A percentile compares a stretch with the other conserved stretches of the same genome.
Conservation (phyloP, 1,140 invertebrate genomes). For the Heliconius himera region DNA sequence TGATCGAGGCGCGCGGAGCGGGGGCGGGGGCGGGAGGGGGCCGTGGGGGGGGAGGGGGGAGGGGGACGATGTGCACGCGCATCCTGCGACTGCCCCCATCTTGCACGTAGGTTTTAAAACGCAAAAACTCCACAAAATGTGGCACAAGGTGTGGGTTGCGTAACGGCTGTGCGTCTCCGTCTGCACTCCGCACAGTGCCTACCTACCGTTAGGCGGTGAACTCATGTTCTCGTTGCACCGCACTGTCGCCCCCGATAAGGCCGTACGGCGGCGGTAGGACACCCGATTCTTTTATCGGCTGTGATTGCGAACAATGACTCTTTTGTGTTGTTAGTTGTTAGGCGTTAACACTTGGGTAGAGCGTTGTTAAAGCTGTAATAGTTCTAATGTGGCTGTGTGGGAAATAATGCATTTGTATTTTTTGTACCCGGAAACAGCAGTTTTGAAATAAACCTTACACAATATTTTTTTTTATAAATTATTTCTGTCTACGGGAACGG, state of each 20-base stretch:
- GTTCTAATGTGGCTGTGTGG: background rate
- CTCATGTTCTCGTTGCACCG: slow-evolving; percentile 44
- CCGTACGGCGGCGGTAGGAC: background rate
- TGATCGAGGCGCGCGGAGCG: slow-evolving; percentile 61
- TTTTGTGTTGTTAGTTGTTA: background rate
- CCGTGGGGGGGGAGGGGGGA: slow-evolving; percentile 25
- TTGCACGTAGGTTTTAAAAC: slow-evolving; percentile 49
- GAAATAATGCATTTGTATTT: background rate
- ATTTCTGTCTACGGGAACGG: too few species aligned
- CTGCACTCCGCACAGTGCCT: background rate
- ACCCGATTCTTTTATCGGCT: slow-evolving; percentile 20
- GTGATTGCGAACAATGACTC: slow-evolving; percentile 14
- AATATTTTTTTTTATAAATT: too few species aligned
- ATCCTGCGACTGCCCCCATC: slow-evolving; percentile 44
- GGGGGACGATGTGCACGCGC: slow-evolving; percentile 62
- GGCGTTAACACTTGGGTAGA: background rate
- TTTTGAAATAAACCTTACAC: background rate
- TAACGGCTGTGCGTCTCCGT: slow-evolving; percentile 46
- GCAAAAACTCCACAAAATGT: slow-evolving; percentile 46
- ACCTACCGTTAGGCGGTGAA: slow-evolving; percentile 45
- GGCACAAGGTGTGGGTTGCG: slow-evolving; percentile 60
- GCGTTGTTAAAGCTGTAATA: background rate
- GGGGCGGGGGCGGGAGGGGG: slow-evolving; percentile 34
- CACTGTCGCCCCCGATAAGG: slow-evolving; percentile 45
- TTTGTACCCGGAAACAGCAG: background rate